Conservation (phyloP, 2,797 vertebrate genomes). For the Phataginus tetradactyla region DNA sequence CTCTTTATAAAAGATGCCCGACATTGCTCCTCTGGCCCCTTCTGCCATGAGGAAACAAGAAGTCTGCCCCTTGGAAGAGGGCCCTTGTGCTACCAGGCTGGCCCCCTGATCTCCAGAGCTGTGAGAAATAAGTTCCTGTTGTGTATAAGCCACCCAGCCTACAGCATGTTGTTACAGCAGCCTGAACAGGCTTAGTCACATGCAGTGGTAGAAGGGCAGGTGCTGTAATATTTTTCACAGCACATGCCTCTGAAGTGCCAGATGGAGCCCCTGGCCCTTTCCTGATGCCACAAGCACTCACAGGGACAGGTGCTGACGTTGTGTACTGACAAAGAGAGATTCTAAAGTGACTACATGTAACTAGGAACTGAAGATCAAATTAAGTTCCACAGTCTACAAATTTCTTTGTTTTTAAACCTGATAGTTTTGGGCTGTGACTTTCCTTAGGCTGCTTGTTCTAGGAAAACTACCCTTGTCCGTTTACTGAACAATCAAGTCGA, state of each 20-base stretch:
- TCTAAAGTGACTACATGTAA: neutral
- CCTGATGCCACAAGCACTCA: neutral
- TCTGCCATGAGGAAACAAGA: neutral
- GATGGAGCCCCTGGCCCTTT: too few relatives aligned
- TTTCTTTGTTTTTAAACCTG: neutral
- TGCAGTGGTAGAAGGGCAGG: neutral
- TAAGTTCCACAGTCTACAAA: neutral
- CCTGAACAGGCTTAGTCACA: neutral
- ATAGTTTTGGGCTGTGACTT: neutral
- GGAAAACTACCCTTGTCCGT: neutral
- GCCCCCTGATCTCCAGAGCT: neutral
- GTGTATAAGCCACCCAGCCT: neutral
- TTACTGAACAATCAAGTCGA: neutral
- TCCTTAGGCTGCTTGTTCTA: neutral
- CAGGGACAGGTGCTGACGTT: neutral
- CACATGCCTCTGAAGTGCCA: fast-evolving
- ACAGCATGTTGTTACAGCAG: neutral
- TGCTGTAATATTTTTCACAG: neutral
- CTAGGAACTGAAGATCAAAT: neutral
- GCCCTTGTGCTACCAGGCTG: fast-evolving
- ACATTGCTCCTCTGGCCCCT: neutral
- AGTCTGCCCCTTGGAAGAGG: neutral
- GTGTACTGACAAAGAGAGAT: neutral
- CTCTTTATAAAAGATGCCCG: neutral
- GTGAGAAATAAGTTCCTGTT: neutral